Evolutionary conservation across 2,113 vertebrate genomes (phyloP).

Genomic region (Hippocampus mohnikei): DNA sequence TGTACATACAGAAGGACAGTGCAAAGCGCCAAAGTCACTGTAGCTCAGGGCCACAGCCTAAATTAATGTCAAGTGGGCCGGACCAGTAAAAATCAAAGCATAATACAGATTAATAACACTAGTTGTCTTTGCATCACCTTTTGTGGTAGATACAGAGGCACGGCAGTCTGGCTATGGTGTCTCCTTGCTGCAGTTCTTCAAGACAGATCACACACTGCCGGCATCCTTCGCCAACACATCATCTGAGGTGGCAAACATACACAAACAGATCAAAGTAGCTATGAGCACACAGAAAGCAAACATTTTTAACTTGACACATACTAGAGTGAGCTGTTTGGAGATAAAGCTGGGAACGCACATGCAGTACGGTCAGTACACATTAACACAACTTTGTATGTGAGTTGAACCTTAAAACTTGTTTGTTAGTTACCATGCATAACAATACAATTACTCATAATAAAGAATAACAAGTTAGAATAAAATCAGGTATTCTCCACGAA

Average conservation of each 20-base stretch:
- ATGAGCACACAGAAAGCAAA: constrained; percentile 30
- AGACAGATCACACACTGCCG: constrained; percentile 97
- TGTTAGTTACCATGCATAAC: no score
- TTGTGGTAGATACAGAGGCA: constrained; percentile 99
- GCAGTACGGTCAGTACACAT: neutral
- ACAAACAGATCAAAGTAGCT: constrained; percentile 23
- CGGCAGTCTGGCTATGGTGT: constrained; percentile 98
- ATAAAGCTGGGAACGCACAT: neutral
- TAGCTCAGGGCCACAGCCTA: neutral
- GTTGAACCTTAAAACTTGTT: no score
- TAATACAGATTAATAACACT: neutral
- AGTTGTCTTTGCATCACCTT: constrained; percentile 73
- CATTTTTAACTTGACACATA: neutral
- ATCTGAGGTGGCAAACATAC: constrained; percentile 70
- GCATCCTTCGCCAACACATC: constrained; percentile 96
- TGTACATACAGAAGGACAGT: neutral
- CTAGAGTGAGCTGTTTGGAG: neutral
- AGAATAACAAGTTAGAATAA: no score
- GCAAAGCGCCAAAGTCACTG: neutral
- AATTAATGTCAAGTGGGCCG: neutral
- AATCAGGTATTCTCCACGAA: no score
- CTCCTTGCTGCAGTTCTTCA: constrained; percentile 96
- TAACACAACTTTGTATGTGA: no score
- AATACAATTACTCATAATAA: no score
- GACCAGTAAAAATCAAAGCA: neutral